Evolutionary conservation across 2,113 vertebrate genomes (phyloP), one percentile per base, ranked within the genome.

Genomic region (Entomyzon cyanotis): DNA sequence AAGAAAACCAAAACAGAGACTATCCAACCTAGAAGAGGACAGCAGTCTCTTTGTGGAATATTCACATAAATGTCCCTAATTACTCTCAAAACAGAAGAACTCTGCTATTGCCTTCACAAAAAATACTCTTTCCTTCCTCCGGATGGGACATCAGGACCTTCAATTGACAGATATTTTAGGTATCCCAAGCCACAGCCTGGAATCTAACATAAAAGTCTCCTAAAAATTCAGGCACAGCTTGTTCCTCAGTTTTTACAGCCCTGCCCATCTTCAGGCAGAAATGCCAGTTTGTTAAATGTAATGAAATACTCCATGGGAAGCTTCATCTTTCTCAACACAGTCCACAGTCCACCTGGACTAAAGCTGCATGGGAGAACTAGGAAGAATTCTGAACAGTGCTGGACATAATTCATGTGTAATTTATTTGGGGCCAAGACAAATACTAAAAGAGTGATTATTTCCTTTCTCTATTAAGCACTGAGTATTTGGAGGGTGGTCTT

Each of bases 341-440:
- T 90, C 64, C 73, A 65, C 1, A 39, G 1, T 90, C 76, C 85
- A 92, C 68, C 73, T 91, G 83, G 49, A 68, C 64, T 58, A 93
- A 75, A 81, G 35, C 69, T 46, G 44, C 73, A 79, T 47, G 27
- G 73, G 62, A 90, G 46, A 79, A 58, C 60, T 39, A 84, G 68
- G 92, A 95, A 90, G 58, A 84, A 69, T 92, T 93, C 77, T 79
- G 69, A 95, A 52, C 28, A 11, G 47, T 89, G 86, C 69, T 69
- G 89, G 80, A 75, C 31, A 21, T 60, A 89, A 74, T 92, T 90
- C 37, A 73, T 13, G 44, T 84, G 93, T 62, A 82, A 39, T 53
- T 52, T 81, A 49, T 52, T 52, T 60, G 41, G 9, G 79, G 44
- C 44, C 42, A 77, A 53, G 56, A 70, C n/a, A 82, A 82, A 52